Base-by-base conservation (phyloP, 1,140 invertebrate species). In the Trissolcus basalis region DNA sequence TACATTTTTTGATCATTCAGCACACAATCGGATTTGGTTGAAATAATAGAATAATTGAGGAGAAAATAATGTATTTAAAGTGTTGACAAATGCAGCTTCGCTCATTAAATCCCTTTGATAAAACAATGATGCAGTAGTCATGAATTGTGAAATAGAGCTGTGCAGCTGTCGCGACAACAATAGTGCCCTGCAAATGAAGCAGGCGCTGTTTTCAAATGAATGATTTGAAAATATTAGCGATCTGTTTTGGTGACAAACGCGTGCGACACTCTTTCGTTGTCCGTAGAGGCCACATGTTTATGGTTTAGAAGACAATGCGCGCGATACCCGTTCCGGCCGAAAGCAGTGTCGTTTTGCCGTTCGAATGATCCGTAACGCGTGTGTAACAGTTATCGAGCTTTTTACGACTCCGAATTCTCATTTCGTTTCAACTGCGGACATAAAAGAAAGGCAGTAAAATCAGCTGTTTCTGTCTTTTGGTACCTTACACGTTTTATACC, bases 341-440 rank as follows among this genome's bases (percentile, higher is more conserved):
- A 67, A 54, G 14, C 41, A 61, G 44, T 55, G 50, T 51, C 50
- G 36, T 56, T 67, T 61, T 27, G 7, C 45, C 33, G 54, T 65
- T 55, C 19, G 61, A 65, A 65, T 73, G 70, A 49, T 60, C 60
- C 54, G 36, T 48, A 65, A 65, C 47, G 33, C 33, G 32, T 15
- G n/a, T 58, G 61, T 73, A 67, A 67, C 32, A 43, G 45, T 73
- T 65, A 73, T 73, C 61, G 56, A 73, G 51, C 56, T 55, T 47
- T 72, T 67, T 67, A 73, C 35, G 56, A 56, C 56, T 47, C 27
- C 55, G 49, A 54, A 65, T 61, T 61, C 50, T 60, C 56, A 19
- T 67, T 60, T 60, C 44, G 19, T 53, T 64, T 63, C 50, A 63
- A 65, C 55, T 54, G 51, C 44, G n/a, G 39, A 39, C 27, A 50